Conservation (phyloP, 2,113 vertebrate genomes). For the Bufo gargarizans region DNA sequence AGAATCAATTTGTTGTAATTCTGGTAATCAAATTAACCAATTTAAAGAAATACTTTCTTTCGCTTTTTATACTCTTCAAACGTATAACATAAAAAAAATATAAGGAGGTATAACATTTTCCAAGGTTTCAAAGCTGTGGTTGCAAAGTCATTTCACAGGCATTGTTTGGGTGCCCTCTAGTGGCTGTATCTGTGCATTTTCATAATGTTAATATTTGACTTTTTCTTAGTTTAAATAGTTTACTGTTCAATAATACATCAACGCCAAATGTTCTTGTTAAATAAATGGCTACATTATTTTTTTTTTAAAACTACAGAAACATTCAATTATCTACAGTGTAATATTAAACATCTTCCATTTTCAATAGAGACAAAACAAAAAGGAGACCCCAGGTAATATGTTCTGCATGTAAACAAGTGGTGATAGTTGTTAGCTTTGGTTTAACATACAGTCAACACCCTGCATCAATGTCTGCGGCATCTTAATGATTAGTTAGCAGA, state of each 20-base stretch:
- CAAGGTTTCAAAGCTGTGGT: neutral
- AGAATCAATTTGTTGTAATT: constrained; percentile 55
- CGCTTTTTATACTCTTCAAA: constrained; percentile 35
- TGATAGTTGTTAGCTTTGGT: neutral
- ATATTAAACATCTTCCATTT: neutral
- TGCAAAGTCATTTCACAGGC: neutral
- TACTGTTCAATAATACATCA: neutral
- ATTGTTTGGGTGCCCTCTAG: constrained; percentile 43
- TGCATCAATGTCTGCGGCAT: no score
- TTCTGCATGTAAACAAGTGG: neutral
- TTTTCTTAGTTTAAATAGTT: neutral
- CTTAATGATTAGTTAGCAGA: no score
- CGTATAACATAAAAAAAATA: neutral
- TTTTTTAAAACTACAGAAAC: neutral
- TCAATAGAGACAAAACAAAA: neutral
- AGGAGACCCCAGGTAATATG: neutral
- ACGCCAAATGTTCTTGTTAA: neutral
- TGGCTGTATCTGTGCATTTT: neutral
- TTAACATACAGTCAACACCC: neutral
- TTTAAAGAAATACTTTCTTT: constrained; percentile 51
- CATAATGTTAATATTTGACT: neutral
- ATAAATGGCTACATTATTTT: neutral
- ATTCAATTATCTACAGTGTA: neutral
- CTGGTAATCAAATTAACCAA: constrained; percentile 58
- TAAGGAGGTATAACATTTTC: neutral